phyloP scores from a whole-genome alignment of 2,113 vertebrate genomes.

The Etheostoma cragini region DNA sequence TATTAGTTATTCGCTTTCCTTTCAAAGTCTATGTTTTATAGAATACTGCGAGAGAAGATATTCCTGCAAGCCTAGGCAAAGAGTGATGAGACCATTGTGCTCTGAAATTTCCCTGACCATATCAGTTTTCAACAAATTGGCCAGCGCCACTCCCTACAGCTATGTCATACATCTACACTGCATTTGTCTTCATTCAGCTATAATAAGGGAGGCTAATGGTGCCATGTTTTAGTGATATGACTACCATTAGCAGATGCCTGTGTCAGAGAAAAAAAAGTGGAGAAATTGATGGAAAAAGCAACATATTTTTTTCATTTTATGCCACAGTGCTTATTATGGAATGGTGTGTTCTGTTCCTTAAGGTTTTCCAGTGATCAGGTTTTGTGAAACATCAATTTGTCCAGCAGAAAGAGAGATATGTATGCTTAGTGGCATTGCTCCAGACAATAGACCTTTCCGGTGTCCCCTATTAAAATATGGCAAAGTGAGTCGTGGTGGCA shows the following conservation, averaged over 20 bases:
- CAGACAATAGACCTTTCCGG: slow-evolving; percentile 28
- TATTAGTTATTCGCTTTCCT: neutral
- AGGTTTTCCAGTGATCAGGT: neutral
- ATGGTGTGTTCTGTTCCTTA: neutral
- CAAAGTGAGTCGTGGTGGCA: slow-evolving; percentile 12
- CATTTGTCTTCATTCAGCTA: slow-evolving; percentile 69
- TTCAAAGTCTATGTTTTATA: neutral
- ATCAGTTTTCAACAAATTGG: slow-evolving; percentile 72
- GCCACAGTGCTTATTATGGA: neutral
- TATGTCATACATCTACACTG: slow-evolving; percentile 45
- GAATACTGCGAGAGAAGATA: neutral
- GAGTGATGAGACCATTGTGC: slow-evolving; percentile 64
- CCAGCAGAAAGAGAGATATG: neutral
- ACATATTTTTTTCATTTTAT: slow-evolving; percentile 17
- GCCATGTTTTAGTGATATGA: slow-evolving; percentile 52
- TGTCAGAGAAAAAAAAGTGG: slow-evolving; percentile 16
- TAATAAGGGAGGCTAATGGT: slow-evolving; percentile 56
- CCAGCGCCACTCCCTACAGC: slow-evolving; percentile 60
- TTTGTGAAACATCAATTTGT: slow-evolving; percentile 26
- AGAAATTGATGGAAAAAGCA: slow-evolving; percentile 39
- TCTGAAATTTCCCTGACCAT: slow-evolving; percentile 65
- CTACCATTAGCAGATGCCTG: slow-evolving; percentile 54
- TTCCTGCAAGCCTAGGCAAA: slow-evolving; percentile 37
- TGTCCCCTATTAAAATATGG: slow-evolving; percentile 24
- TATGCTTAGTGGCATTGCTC: neutral